Conservation (phyloP, 2,888 invertebrate species). For the Sepioteuthis lessoniana region DNA sequence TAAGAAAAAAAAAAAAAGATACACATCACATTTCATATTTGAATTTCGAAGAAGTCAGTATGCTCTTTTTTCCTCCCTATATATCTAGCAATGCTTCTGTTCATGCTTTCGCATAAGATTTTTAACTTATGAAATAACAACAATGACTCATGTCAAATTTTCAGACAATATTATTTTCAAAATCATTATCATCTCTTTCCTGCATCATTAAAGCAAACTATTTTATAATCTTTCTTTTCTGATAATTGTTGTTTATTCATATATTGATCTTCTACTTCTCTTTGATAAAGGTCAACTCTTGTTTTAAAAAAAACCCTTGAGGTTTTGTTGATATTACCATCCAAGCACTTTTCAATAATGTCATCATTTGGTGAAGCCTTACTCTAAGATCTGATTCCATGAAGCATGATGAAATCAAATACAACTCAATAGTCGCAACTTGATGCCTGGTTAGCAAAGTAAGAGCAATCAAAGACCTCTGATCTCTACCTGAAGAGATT, state of each 20-base stretch:
- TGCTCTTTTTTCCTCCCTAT: no score
- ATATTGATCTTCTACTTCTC: neutral
- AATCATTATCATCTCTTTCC: neutral
- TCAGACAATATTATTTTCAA: neutral
- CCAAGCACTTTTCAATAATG: neutral
- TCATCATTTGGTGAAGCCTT: neutral
- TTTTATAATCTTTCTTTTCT: neutral
- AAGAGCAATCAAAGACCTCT: neutral
- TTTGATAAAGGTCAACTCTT: neutral
- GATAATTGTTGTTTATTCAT: neutral
- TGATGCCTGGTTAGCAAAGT: neutral
- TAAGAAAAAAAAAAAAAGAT: no score
- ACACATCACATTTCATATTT: no score
- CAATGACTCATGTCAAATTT: neutral
- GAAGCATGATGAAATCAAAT: neutral
- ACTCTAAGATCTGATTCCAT: neutral
- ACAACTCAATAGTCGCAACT: neutral
- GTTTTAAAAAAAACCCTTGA: neutral
- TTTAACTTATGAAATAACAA: no score
- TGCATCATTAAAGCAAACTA: neutral
- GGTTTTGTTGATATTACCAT: neutral
- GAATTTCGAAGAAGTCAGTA: no score
- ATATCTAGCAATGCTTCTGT: no score
- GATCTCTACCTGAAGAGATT: neutral
- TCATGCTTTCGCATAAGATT: no score